Evolutionary conservation across 2,888 invertebrate species (phyloP).

Genomic region (Acanthococcus lagerstroemiae): DNA sequence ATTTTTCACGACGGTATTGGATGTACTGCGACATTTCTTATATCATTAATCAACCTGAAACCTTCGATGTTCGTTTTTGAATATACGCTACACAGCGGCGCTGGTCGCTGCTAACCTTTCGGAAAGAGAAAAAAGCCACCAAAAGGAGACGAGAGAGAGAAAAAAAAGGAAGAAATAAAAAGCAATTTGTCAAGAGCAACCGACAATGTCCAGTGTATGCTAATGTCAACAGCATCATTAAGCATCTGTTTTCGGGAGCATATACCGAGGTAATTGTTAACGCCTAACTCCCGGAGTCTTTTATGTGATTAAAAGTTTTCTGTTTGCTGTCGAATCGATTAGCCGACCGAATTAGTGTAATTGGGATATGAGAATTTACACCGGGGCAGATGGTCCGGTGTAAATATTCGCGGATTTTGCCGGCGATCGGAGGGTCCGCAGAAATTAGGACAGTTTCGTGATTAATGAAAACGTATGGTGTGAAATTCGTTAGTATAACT

Average conservation of each 20-base stretch:
- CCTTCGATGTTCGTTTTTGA: constrained; percentile 22
- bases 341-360: neutral
- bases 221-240: constrained; percentile 27
- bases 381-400: neutral
- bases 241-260: constrained; percentile 8
- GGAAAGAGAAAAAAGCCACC: neutral
- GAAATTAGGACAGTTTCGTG: no score
- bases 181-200: constrained; percentile 24
- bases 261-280: no score
- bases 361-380: neutral
- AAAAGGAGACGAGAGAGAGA: neutral
- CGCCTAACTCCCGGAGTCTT: no score
- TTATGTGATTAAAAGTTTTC: no score
- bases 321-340: no score
- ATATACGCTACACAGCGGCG: constrained; percentile 7
- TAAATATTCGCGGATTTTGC: no score
- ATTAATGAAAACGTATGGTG: no score
- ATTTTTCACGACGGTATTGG: constrained; percentile 14
- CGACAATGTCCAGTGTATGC: constrained; percentile 28
- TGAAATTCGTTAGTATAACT: no score
- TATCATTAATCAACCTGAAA: constrained; percentile 23
- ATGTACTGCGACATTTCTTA: constrained; percentile 24
- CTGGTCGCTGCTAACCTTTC: constrained; percentile 13
- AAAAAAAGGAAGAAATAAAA: constrained; percentile 7
- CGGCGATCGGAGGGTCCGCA: no score